Base-by-base conservation (phyloP, 2,113 vertebrate species). In the Porphyrio hochstetteri region DNA sequence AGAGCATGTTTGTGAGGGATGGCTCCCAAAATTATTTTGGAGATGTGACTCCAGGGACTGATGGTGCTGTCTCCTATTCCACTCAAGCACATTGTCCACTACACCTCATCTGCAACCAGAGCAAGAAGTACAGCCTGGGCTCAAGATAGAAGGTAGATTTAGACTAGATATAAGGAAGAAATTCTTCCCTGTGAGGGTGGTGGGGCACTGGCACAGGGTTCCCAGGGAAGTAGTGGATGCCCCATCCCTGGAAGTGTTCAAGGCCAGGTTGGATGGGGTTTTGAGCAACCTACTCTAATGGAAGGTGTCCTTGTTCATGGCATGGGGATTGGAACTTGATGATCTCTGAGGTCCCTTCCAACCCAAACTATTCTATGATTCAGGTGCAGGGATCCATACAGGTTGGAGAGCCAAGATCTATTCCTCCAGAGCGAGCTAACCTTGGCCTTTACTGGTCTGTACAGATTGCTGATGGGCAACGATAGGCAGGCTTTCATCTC, bases 41-140 rank as follows among this genome's bases (percentile, higher is more conserved):
- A 44, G 56, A 68, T 57, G 16, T 6, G 65, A 36, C 46, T 53
- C 23, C 11, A 85, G 55, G 44, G 33, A 75, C 20, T n/a, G 57
- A 19, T 16, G 16, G 36, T 28, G 67, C 42, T 64, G 35, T 12
- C 64, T 77, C 13, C 35, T 61, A 3, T 52, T 40, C 40, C 40
- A 80, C 13, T 17, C 72, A 52, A 9, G 4, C 7, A 57, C 0
- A 0, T 3, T 21, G 23, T 4, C 79, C 50, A 27, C 13, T 60
- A 18, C 67, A 75, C 9, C n/a, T 28, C 7, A 10, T 23, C 52
- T 63, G 23, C 21, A 18, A 28, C 3, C 74, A 7, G 11, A 85
- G 28, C n/a, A 24, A 40, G 44, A 1, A n/a, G 18, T 15, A 24
- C 50, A 52, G 3, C 57, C 23, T 17, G 31, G 20, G 40, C 40